Conservation (phyloP, 2,113 vertebrate species). For the Rhea americana region DNA sequence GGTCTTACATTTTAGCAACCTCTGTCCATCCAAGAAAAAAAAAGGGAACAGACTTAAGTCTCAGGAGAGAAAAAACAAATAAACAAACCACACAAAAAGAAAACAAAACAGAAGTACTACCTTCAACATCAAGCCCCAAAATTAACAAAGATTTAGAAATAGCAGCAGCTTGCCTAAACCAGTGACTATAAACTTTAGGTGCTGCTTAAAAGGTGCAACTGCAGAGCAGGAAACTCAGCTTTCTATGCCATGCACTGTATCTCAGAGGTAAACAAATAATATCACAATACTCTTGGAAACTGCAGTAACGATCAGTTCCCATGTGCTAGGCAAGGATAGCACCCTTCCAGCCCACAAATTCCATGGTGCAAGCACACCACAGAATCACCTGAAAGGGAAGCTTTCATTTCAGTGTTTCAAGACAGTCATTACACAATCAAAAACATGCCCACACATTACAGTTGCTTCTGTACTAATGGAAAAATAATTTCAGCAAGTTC, state of each 20-base stretch:
- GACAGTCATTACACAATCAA: conserved; percentile 38
- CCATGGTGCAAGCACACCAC: not conserved
- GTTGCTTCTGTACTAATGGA: no score
- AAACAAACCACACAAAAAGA: not conserved
- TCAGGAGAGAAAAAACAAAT: not conserved
- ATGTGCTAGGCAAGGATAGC: conserved; percentile 10
- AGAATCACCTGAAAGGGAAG: conserved; percentile 51
- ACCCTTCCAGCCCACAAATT: not conserved
- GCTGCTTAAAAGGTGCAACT: not conserved
- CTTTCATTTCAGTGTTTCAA: conserved; percentile 1
- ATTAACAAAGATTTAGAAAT: not conserved
- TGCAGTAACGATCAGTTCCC: conserved; percentile 35
- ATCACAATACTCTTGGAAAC: conserved; percentile 38
- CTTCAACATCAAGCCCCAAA: not conserved
- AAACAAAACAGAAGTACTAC: not conserved
- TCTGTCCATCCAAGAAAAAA: not conserved
- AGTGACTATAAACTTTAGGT: not conserved
- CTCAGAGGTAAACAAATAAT: not conserved
- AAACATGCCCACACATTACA: conserved; percentile 8
- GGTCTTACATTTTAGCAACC: not conserved
- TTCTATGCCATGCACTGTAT: not conserved
- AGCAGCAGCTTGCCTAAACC: not conserved
- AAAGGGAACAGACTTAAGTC: not conserved
- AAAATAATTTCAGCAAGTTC: conserved; percentile 21
- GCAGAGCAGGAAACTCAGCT: conserved; percentile 1